These are phyloP conservation scores for Heterodera filipjevi DNA, from an alignment of 2,888 invertebrate genomes.

Conservation along the genomic window DNA sequence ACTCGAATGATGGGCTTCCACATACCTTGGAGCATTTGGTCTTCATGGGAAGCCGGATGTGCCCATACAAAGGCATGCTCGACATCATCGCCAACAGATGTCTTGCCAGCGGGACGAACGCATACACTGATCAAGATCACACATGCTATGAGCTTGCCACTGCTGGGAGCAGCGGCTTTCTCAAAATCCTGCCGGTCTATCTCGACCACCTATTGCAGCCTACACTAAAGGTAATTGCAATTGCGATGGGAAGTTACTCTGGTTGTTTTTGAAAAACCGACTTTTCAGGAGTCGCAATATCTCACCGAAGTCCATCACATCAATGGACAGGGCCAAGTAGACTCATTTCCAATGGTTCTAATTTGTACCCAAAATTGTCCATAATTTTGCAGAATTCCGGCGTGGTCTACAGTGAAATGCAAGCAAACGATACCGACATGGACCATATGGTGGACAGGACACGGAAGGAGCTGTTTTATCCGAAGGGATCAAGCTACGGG, in stretches of 20 bases:
- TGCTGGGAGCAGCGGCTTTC: conserved; percentile 83
- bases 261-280: too few relatives aligned
- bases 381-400: conserved; percentile 74
- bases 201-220: conserved; percentile 87
- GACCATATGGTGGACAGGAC: conserved; percentile 54
- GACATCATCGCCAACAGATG: conserved; percentile 82
- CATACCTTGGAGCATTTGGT: conserved; percentile 90
- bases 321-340: conserved; percentile 78
- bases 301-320: conserved; percentile 89
- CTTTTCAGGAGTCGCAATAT: conserved; percentile 78
- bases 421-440: conserved; percentile 62
- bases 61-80: conserved; percentile 71
- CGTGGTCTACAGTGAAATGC: conserved; percentile 92
- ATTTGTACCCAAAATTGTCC: background rate
- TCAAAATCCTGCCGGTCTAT: conserved; percentile 85
- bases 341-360: background rate
- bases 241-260: too few relatives aligned
- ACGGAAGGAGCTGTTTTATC: conserved; percentile 70
- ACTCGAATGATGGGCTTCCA: conserved; percentile 87
- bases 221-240: conserved; percentile 72
- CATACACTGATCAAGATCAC: conserved; percentile 83
- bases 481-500: conserved; percentile 81
- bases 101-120: conserved; percentile 84
- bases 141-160: conserved; percentile 88
- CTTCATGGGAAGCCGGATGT: conserved; percentile 85